phyloP scores from a whole-genome alignment of 1,140 invertebrate species.

The Acromyrmex heyeri region DNA sequence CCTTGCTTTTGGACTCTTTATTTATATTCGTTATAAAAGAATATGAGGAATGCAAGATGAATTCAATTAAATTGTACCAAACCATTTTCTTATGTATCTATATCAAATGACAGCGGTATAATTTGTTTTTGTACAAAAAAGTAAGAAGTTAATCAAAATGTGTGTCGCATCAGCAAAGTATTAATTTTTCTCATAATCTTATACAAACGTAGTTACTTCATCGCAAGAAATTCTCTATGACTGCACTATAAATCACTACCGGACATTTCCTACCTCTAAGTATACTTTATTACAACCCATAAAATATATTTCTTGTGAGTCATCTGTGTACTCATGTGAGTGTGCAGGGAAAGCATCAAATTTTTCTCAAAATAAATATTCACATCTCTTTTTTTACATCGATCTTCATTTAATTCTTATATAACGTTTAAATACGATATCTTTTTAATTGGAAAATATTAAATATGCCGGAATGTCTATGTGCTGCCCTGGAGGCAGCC shows the following conservation, averaged over 20 bases:
- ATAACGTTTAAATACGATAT: background rate
- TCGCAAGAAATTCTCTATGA: conserved; percentile 36
- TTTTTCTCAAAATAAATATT: conserved; percentile 17
- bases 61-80: background rate
- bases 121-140: conserved; percentile 28
- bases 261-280: conserved; percentile 40
- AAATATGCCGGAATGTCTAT: conserved; percentile 34
- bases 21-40: background rate
- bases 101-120: background rate
- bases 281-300: conserved; percentile 53
- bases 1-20: background rate
- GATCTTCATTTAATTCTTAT: conserved; percentile 2
- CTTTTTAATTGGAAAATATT: conserved; percentile 34
- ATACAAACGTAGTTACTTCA: conserved; percentile 30
- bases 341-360: conserved; percentile 22
- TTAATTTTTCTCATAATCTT: conserved; percentile 47
- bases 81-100: conserved; percentile 1
- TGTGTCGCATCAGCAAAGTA: conserved; percentile 1
- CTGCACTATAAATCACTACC: conserved; percentile 29
- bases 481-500: background rate
- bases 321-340: background rate
- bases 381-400: background rate
- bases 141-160: conserved; percentile 31
- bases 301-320: conserved; percentile 48
- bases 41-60: background rate